phyloP scores from a whole-genome alignment of 2,888 invertebrate species.

The Erebia epiphron region DNA sequence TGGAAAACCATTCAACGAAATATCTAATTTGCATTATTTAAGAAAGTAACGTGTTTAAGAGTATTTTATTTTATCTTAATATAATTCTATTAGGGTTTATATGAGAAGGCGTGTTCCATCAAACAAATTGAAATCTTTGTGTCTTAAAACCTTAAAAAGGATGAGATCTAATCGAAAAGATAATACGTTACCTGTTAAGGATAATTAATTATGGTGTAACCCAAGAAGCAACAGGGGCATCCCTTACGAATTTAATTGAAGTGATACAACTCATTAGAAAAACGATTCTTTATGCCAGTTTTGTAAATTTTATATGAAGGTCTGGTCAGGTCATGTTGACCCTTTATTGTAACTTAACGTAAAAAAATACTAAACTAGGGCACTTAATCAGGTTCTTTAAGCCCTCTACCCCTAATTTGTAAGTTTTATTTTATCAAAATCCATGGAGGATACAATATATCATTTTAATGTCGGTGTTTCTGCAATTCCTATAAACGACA shows the following conservation, averaged over 20 bases:
- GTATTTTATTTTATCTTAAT: background rate
- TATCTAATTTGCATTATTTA: background rate
- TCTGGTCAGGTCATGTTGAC: too few species aligned
- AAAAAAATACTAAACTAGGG: too few species aligned
- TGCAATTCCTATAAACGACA: background rate
- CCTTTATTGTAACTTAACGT: too few species aligned
- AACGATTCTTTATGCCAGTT: background rate
- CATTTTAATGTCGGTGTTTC: background rate
- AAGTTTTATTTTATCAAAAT: too few species aligned
- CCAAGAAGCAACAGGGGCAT: background rate
- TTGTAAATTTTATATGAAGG: too few species aligned
- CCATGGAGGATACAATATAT: background rate
- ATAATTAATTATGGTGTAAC: constrained; percentile 18
- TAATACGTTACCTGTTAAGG: constrained; percentile 3
- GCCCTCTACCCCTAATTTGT: too few species aligned
- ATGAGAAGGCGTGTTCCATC: background rate
- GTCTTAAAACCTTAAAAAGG: constrained; percentile 14
- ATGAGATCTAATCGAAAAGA: constrained; percentile 11
- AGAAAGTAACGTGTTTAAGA: background rate
- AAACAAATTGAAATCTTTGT: constrained; percentile 3
- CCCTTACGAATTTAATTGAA: background rate
- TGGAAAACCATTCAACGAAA: background rate
- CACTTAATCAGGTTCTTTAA: too few species aligned
- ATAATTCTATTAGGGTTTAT: background rate
- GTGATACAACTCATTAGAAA: background rate